phyloP scores from a whole-genome alignment of 2,888 invertebrate species.

The Napeogenes inachia region DNA sequence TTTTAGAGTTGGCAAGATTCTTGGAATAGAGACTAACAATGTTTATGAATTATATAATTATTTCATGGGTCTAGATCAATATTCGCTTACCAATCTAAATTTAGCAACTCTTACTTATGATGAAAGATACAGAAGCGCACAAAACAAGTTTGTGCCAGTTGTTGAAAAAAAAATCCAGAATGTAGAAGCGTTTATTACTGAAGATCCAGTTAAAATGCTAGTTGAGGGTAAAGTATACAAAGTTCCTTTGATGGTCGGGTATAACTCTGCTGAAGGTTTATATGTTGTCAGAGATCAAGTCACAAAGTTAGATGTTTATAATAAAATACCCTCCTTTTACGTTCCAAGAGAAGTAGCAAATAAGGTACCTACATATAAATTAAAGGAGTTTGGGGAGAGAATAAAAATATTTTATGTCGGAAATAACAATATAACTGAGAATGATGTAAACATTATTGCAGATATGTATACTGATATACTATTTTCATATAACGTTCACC shows the following conservation, averaged over 20 bases:
- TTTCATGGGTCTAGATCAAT: constrained; percentile 44
- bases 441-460: constrained; percentile 37
- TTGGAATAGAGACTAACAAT: constrained; percentile 39
- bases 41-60: constrained; percentile 43
- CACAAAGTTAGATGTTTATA: constrained; percentile 40
- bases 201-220: constrained; percentile 43
- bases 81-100: constrained; percentile 42
- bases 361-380: constrained; percentile 35
- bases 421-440: constrained; percentile 37
- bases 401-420: constrained; percentile 50
- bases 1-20: constrained; percentile 42
- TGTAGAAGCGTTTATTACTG: constrained; percentile 45
- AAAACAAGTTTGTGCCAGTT: constrained; percentile 51
- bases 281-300: constrained; percentile 36
- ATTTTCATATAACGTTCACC: constrained; percentile 45
- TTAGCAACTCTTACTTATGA: constrained; percentile 43
- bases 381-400: constrained; percentile 43
- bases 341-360: constrained; percentile 47
- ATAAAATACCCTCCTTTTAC: constrained; percentile 42
- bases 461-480: constrained; percentile 44
- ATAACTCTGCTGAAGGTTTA: constrained; percentile 53
- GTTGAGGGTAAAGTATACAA: constrained; percentile 41
- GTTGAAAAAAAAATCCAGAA: constrained; percentile 48
- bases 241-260: constrained; percentile 52
- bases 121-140: constrained; percentile 46